Evolutionary conservation across 2,113 vertebrate genomes (phyloP), one percentile per base, ranked within the genome.

Genomic region (Rhinoderma darwinii): DNA sequence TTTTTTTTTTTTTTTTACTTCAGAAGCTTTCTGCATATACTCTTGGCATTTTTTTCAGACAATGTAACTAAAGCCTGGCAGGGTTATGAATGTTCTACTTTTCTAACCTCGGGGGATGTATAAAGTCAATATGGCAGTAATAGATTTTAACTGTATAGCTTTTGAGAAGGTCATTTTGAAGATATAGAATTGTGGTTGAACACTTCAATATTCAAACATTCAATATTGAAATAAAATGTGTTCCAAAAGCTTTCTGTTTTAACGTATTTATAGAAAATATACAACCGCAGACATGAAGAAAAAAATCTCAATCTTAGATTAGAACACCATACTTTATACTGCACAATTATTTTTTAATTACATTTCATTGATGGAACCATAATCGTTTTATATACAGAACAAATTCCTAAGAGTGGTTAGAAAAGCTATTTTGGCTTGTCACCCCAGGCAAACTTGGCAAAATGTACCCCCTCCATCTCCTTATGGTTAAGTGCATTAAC

Each of bases 121-220:
- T 85, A 85, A 85, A 85, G 84, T 85, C 84, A 85, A 85, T 85
- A 85, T 85, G 84, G 84, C 84, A 85, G 84, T 56, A 66, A 85
- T 77, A 85, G 73, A 77, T 77, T 77, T 77, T 85, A 75, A 85
- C 73, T 77, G 84, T 77, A 85, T 66, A 85, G 78, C 73, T 85
- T 85, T 75, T 85, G 84, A 78, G 84, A 85, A 85, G 84, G 84
- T 85, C 84, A 85, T 85, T 85, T 75, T 72, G 66, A 77, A 44
- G 84, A 50, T 73, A 85, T 50, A 77, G 84, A 85, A 77, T 56
- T 32, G 15, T 66, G 37, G 56, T 30, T 75, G 70, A 63, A 77
- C 43, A 77, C 56, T 44, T 77, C 70, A 77, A 27, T 44, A 77
- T 63, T 66, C n/a, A 73, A 41, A 32, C 37, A 54, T 75, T 37